Base-by-base conservation (phyloP, 2,888 invertebrate species). In the Caenorhabditis wallacei region DNA sequence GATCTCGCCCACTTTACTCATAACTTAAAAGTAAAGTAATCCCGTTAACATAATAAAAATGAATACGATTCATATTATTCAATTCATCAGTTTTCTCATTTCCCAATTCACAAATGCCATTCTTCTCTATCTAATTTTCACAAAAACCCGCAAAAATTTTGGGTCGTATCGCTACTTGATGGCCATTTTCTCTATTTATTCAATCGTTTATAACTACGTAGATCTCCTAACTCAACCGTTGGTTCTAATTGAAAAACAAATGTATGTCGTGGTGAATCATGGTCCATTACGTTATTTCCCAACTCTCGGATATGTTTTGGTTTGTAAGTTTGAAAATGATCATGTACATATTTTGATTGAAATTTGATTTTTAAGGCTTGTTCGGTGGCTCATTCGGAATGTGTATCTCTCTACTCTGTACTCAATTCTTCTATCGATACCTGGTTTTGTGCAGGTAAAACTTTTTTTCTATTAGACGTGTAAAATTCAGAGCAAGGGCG, bases 201-300 rank as follows among this genome's bases (percentile, higher is more conserved):
- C 74, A 22, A 37, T 75, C 2, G 20, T 75, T 10, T 75, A 75
- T 20, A 75, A 66, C 57, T 75, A 75, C n/a, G 74, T 75, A 24
- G 74, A 75, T 66, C 20, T 75, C 0, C 2, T 66, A 18, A 57
- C 74, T 0, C 74, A 75, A 24, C 74, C 74, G n/a, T 24, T 75
- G 37, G 64, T 64, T 1, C 37, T 64, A 18, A 48, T 75, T 5
- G 74, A 75, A 30, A 66, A 66, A 30, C 74, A 75, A 48, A 57
- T 75, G 74, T 75, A 48, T 48, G 64, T 43, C 20, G 74, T 75
- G 35, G 35, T 75, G 11, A 75, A 75, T 48, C 74, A 75, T 37
- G 74, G 74, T 16, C 56, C 63, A 11, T 57, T 75, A 10, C 18
- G 66, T 13, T 66, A 75, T 37, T 46, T 18, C 20, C 54, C 53